Evolutionary conservation across 2,888 invertebrate species (phyloP), one percentile per base, ranked within the genome.

Genomic region (Amphimallon solstitiale): DNA sequence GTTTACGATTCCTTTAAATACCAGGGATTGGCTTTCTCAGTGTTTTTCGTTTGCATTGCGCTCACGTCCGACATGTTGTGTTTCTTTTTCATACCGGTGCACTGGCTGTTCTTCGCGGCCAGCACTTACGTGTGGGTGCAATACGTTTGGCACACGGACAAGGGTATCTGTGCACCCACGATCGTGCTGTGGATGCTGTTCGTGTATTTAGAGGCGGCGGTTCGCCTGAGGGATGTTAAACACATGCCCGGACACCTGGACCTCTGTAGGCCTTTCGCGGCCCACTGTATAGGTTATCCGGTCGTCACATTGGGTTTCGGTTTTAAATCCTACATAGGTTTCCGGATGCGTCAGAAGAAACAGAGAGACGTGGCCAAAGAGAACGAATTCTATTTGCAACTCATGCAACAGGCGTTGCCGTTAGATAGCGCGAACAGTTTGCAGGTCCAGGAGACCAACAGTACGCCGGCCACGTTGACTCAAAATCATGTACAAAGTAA

Each of bases 111-210:
- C 85, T 97, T 98, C 83, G 94, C 95, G 70, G 98, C 98, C 78
- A 97, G 97, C 85, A 97, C 97, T 79, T 98, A 98, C 84, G 97
- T 98, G 71, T 98, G 97, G 97, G 94, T 98, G 79, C 97, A 98
- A 84, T 97, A 95, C 83, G 94, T 97, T 72, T 98, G 97, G 97
- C 95, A 95, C 84, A 95, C 96, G 88, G 96, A 97, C 93, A 82
- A 85, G 74, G 97, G 97, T 78, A 89, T 97, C 76, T 97, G 97
- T 86, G 87, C 96, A 81, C 97, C 97, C 65, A 97, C 97, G 72
- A 92, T 97, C 78, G 91, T 93, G 78, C 86, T 98, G 76, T 98
- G 97, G 94, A 89, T 94, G 84, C 85, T 95, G 77, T 93, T 97
- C 85, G 92, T 97, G 80, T 98, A 97, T 85, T 89, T 96, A 79